Base-by-base conservation (phyloP, 2,888 invertebrate genomes). In the Scotopteryx bipunctaria region DNA sequence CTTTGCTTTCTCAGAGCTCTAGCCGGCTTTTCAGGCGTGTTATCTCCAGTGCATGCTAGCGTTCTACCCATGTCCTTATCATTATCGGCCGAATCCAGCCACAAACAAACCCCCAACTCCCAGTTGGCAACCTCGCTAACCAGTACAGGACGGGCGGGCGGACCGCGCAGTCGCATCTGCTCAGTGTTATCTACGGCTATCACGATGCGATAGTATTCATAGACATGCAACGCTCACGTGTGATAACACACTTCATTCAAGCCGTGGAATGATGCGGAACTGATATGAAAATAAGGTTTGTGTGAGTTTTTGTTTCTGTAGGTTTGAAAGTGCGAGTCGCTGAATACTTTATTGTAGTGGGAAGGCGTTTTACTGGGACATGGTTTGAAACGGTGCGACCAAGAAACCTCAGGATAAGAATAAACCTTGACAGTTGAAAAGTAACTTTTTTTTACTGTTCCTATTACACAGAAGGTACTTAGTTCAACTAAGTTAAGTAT, bases 71-170 rank as follows among this genome's bases (percentile, higher is more conserved):
- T 6, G 6, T 2, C 19, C 4, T 5, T 5, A 9, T 11, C n/a
- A n/a, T n/a, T n/a, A n/a, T n/a, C n/a, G n/a, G n/a, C 21, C 5
- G 3, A 15, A 23, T 16, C 8, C 17, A 32, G 31, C 32, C 36
- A 32, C 35, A 42, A 42, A 44, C 36, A 21, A 42, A 32, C 25
- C 16, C 37, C 9, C 14, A 9, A 16, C 16, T 5, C 8, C 51
- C 46, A 52, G 59, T 54, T 58, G 61, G 44, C 55, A 64, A 70
- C 67, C 16, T 16, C 35, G 29, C 43, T 19, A 38, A 38, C n/a
- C 81, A 86, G 87, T 87, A 63, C 55, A 59, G 80, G 77, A 81
- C 78, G 83, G 83, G 86, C 81, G 78, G 78, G 71, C 85, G 76
- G 57, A 61, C 56, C 61, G 63, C 59, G 55, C 65, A 70, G 78